These are phyloP conservation scores for Heteropelma amictum DNA, from an alignment of 2,888 invertebrate genomes.

Conservation along the genomic window DNA sequence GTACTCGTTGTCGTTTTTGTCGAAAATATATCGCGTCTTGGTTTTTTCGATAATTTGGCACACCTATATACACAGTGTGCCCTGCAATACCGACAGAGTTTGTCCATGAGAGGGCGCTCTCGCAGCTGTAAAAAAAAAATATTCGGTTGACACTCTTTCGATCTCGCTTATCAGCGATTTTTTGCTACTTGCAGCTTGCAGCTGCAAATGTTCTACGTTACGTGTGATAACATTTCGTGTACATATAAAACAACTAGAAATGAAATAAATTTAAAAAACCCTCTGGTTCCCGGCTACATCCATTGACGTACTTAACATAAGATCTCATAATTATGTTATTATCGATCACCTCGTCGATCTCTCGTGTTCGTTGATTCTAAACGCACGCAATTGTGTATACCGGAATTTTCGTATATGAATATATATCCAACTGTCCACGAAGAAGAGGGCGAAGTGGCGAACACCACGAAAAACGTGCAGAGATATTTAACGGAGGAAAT, in stretches of 20 bases:
- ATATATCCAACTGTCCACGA: slow-evolving; percentile 2
- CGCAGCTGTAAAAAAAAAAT: background rate
- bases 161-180: background rate
- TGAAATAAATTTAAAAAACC: background rate
- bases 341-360: slow-evolving; percentile 4
- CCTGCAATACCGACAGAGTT: background rate
- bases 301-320: background rate
- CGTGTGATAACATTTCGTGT: slow-evolving; percentile 6
- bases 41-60: no score
- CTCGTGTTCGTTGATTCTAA: slow-evolving; percentile 5
- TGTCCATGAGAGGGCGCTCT: background rate
- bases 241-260: background rate
- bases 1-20: no score
- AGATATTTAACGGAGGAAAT: background rate
- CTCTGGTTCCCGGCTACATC: background rate
- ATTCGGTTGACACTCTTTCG: background rate
- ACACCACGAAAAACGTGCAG: background rate
- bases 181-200: no score
- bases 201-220: background rate
- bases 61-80: background rate
- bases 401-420: slow-evolving; percentile 6
- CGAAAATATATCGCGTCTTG: no score
- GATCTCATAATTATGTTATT: slow-evolving; percentile 29
- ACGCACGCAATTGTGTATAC: background rate
- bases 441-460: slow-evolving; percentile 7